A percentile compares a stretch with the other conserved stretches of the same genome.
Evolutionary conservation across 2,113 vertebrate genomes (phyloP).

Genomic region (Blennius ocellaris): DNA sequence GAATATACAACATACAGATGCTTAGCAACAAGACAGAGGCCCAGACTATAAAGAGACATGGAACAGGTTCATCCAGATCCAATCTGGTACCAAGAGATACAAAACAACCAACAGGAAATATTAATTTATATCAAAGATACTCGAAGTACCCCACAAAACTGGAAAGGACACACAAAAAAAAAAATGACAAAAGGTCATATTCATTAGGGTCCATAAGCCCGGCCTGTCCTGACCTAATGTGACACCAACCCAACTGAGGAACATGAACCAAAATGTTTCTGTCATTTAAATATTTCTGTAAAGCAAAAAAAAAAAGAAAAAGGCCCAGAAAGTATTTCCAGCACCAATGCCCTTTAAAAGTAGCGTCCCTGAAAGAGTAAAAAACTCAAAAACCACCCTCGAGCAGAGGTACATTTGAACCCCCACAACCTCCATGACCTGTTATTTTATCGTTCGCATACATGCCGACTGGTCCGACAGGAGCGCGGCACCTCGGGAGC

Average conservation of each 20-base stretch:
- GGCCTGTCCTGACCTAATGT: not conserved
- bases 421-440: conserved; percentile 1
- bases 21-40: too few species aligned
- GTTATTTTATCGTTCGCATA: not conserved
- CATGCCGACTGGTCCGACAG: not conserved
- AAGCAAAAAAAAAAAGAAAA: not conserved
- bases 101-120: too few species aligned
- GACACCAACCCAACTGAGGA: not conserved
- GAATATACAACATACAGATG: too few species aligned
- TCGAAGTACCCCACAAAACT: too few species aligned
- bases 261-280: not conserved
- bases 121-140: too few species aligned
- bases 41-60: too few species aligned
- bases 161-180: too few species aligned
- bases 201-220: too few species aligned
- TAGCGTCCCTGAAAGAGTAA: not conserved
- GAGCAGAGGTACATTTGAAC: not conserved
- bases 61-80: too few species aligned
- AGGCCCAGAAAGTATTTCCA: not conserved
- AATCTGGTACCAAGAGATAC: too few species aligned
- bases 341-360: conserved; percentile 7
- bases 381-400: too few species aligned
- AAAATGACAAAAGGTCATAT: too few species aligned
- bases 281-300: conserved; percentile 1
- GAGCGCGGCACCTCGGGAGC: not conserved